A percentile compares a stretch with the other conserved stretches of the same genome.
Conservation (phyloP, 2,113 vertebrate species). For the Dipodomys merriami region DNA sequence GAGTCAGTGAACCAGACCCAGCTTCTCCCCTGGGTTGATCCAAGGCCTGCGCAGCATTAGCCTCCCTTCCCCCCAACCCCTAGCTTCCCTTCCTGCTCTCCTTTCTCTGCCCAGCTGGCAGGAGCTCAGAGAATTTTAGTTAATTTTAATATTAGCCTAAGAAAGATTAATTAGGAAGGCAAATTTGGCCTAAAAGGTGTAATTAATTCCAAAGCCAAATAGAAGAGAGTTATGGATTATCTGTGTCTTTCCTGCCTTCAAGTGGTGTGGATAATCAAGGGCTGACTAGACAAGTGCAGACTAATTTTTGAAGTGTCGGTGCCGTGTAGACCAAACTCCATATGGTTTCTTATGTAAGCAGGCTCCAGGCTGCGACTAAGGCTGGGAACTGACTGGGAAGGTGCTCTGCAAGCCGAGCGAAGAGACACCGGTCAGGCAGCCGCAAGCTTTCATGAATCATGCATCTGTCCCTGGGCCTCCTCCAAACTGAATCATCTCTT, state of each 20-base stretch:
- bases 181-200: constrained; percentile 73
- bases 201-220: constrained; percentile 74
- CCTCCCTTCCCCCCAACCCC: neutral
- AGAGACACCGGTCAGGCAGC: neutral
- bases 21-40: neutral
- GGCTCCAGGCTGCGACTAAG: neutral
- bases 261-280: constrained; percentile 5
- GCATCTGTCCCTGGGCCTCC: neutral
- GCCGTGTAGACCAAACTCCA: constrained; percentile 1
- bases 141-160: constrained; percentile 74
- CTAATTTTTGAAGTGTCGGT: constrained; percentile 11
- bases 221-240: constrained; percentile 49
- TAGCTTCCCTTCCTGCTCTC: neutral
- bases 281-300: neutral
- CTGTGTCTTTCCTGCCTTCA: neutral
- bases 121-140: constrained; percentile 57
- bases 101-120: constrained; percentile 23
- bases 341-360: neutral
- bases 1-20: neutral
- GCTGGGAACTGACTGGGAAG: neutral
- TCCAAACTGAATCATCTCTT: neutral
- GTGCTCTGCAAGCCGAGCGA: neutral
- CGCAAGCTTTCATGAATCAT: neutral
- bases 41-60: too few relatives aligned
- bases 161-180: constrained; percentile 76